Conservation (phyloP, 1,140 invertebrate genomes). For the Gryllus bimaculatus region DNA sequence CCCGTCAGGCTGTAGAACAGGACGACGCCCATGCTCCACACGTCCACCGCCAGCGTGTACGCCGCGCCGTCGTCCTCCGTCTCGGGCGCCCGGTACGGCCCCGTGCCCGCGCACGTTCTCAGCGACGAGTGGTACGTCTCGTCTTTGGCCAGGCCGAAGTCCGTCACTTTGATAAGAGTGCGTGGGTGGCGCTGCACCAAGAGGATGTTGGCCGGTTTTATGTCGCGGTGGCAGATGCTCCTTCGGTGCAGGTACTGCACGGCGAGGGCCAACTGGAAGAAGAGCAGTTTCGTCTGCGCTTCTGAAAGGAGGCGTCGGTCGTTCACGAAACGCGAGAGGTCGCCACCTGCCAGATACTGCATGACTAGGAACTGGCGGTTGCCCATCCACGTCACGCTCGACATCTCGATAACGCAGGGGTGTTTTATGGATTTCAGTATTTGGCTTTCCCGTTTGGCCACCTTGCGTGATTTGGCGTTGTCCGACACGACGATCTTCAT, state of each 20-base stretch:
- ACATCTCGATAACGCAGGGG: too few relatives aligned
- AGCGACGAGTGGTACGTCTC: not conserved
- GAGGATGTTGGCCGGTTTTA: not conserved
- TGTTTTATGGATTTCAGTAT: too few relatives aligned
- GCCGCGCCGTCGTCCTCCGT: too few relatives aligned
- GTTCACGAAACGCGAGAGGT: not conserved
- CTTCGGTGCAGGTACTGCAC: not conserved
- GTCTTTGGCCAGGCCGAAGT: conserved; percentile 1
- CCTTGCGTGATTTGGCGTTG: too few relatives aligned
- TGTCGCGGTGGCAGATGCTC: conserved; percentile 8
- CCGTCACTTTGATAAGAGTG: conserved; percentile 7
- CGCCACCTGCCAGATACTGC: not conserved
- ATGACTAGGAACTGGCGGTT: not conserved
- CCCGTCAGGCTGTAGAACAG: not conserved
- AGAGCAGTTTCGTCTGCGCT: not conserved
- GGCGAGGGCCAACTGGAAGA: not conserved
- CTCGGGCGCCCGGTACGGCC: not conserved
- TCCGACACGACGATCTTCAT: too few relatives aligned
- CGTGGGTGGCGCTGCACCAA: not conserved
- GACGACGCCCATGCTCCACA: conserved; percentile 8
- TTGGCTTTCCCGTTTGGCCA: too few relatives aligned
- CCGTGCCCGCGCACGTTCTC: not conserved
- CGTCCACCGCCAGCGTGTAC: conserved; percentile 2
- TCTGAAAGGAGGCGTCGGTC: not conserved
- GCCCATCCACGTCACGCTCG: too few relatives aligned